phyloP scores from a whole-genome alignment of 2,888 invertebrate species.

The Drosophila suboccidentalis region DNA sequence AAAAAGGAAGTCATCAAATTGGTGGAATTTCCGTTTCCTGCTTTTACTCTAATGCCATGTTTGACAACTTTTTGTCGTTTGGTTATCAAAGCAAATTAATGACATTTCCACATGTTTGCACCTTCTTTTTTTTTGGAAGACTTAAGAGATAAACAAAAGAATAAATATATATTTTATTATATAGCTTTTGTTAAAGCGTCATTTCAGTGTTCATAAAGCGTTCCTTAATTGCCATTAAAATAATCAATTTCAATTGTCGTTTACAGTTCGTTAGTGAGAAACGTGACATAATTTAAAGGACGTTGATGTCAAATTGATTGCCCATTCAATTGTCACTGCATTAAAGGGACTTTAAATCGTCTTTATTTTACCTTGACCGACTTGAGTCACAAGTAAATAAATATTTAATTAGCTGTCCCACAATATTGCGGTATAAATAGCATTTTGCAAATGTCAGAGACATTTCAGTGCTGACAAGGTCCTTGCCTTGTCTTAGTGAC shows the following conservation, averaged over 20 bases:
- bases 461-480: constrained; percentile 50
- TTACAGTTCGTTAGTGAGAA: constrained; percentile 2
- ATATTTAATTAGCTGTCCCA: constrained; percentile 3
- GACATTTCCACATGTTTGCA: constrained; percentile 5
- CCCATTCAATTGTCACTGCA: constrained; percentile 26
- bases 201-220: constrained; percentile 31
- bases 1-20: constrained; percentile 55
- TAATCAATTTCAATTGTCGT: constrained; percentile 14
- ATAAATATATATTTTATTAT: constrained; percentile 22
- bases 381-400: constrained; percentile 18
- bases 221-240: constrained; percentile 19
- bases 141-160: constrained; percentile 15
- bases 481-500: constrained; percentile 54
- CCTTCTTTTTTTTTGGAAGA: neutral
- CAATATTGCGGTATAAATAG: constrained; percentile 6
- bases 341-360: constrained; percentile 11
- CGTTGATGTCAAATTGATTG: constrained; percentile 41
- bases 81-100: constrained; percentile 13
- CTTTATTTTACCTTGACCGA: constrained; percentile 49
- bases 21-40: constrained; percentile 58
- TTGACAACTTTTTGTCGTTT: constrained; percentile 13
- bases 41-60: constrained; percentile 43
- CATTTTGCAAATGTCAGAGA: constrained; percentile 59
- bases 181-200: constrained; percentile 21
- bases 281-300: too few species aligned